phyloP scores from a whole-genome alignment of 2,888 invertebrate genomes.

The Crepidodera aurea region DNA sequence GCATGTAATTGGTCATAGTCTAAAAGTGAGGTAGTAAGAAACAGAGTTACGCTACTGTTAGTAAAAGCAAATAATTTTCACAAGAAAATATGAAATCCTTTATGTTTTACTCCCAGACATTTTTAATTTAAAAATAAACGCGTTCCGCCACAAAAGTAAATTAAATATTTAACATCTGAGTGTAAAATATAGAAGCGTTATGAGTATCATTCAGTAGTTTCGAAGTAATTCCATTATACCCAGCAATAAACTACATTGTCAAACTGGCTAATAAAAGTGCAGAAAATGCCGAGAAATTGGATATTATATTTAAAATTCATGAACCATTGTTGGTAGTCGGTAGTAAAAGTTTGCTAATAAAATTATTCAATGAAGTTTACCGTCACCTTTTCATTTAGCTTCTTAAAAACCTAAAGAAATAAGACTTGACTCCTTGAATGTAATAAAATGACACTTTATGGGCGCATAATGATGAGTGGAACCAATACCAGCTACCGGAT shows the following conservation, averaged over 20 bases:
- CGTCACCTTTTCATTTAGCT: constrained; percentile 36
- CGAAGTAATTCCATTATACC: constrained; percentile 30
- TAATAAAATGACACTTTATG: constrained; percentile 38
- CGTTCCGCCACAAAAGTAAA: constrained; percentile 22
- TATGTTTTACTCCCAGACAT: constrained; percentile 10
- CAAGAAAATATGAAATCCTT: neutral
- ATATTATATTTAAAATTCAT: constrained; percentile 36
- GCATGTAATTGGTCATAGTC: no score
- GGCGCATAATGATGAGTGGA: constrained; percentile 34
- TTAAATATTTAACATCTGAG: constrained; percentile 28
- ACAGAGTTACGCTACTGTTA: no score
- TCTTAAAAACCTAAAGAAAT: constrained; percentile 33
- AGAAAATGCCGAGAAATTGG: constrained; percentile 32
- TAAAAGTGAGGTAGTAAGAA: no score
- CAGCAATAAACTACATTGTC: constrained; percentile 32
- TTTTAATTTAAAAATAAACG: constrained; percentile 26
- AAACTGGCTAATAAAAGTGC: constrained; percentile 31
- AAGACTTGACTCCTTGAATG: constrained; percentile 28
- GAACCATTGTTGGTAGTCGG: constrained; percentile 35
- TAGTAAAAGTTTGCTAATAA: constrained; percentile 39
- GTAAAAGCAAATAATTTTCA: neutral
- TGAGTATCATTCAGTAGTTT: constrained; percentile 32
- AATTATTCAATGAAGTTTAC: constrained; percentile 37
- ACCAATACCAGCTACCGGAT: constrained; percentile 38
- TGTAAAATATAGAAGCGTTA: constrained; percentile 30